Evolutionary conservation across 1,140 invertebrate species (phyloP), one percentile per base, ranked within the genome.

Genomic region (Amphibalanus amphitrite): DNA sequence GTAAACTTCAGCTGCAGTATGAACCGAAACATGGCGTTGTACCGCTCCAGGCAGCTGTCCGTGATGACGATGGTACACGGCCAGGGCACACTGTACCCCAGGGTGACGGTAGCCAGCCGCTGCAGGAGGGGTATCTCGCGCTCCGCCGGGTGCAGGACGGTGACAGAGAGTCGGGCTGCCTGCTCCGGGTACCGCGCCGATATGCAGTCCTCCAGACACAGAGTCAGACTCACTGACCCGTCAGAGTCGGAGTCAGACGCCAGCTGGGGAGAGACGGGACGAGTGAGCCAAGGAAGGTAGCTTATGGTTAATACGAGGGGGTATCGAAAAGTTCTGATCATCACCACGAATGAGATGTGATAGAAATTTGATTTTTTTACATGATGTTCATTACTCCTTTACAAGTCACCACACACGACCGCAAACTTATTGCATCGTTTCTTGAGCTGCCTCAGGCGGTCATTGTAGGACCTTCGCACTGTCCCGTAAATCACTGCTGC

Each of bases 201-300:
- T 23, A 85, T 73, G n/a, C 82, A 78, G 76, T 84, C 84, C 73
- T 84, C 82, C 10, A 86, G 76, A 67, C 81, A 79, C 71, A 80
- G 77, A 15, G 83, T 83, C 23, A 86, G 76, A 67, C 78, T 79
- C 10, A 81, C 78, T 6, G 81, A 76, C 72, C 82, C 78, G 70
- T 80, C 83, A 74, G 69, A 79, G 78, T 81, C 84, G 84, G 73
- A 69, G 78, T 76, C 70, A 1, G 20, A 13, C 6, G 10, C 47
- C 47, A 59, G 47, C 70, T 70, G 73, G 15, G n/a, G n/a, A n/a
- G n/a, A n/a, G n/a, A n/a, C n/a, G n/a, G n/a, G n/a, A n/a, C n/a
- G n/a, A n/a, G n/a, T n/a, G n/a, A n/a, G n/a, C n/a, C n/a, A n/a
- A n/a, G n/a, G n/a, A n/a, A n/a, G n/a, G n/a, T n/a, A n/a, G n/a